Evolutionary conservation across 2,888 invertebrate genomes (phyloP).

Genomic region (Spicauda simplicius): DNA sequence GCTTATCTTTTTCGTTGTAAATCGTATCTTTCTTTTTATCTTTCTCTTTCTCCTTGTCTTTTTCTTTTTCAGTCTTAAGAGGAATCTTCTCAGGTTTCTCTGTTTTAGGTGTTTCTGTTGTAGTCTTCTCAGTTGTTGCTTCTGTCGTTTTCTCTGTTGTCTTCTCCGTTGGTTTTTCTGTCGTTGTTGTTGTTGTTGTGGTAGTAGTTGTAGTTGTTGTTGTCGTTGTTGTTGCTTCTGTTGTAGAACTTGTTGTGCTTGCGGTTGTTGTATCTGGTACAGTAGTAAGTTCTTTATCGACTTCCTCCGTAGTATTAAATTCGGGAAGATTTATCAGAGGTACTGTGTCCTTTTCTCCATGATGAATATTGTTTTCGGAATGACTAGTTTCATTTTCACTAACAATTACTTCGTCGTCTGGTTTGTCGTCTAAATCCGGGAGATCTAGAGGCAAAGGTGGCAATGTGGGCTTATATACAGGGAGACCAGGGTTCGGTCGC

Average conservation of each 20-base stretch:
- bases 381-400: conserved; percentile 71
- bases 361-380: conserved; percentile 66
- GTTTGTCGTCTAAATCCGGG: conserved; percentile 62
- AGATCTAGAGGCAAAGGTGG: conserved; percentile 72
- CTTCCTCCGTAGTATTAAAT: conserved; percentile 54
- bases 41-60: conserved; percentile 55
- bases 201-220: conserved; percentile 45
- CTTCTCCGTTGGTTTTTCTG: conserved; percentile 48
- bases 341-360: conserved; percentile 49
- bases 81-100: conserved; percentile 54
- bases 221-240: conserved; percentile 50
- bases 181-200: conserved; percentile 48
- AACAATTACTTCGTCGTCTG: conserved; percentile 58
- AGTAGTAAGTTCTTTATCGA: conserved; percentile 56
- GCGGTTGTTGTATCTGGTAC: conserved; percentile 52
- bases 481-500: conserved; percentile 82
- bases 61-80: conserved; percentile 53
- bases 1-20: conserved; percentile 63
- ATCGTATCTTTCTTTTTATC: conserved; percentile 69
- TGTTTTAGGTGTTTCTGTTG: conserved; percentile 48
- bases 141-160: conserved; percentile 43
- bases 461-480: conserved; percentile 86
- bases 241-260: conserved; percentile 53
- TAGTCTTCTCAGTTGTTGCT: conserved; percentile 49
- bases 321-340: conserved; percentile 52